Evolutionary conservation across 2,113 vertebrate genomes (phyloP).

Genomic region (Oxyruncus cristatus): DNA sequence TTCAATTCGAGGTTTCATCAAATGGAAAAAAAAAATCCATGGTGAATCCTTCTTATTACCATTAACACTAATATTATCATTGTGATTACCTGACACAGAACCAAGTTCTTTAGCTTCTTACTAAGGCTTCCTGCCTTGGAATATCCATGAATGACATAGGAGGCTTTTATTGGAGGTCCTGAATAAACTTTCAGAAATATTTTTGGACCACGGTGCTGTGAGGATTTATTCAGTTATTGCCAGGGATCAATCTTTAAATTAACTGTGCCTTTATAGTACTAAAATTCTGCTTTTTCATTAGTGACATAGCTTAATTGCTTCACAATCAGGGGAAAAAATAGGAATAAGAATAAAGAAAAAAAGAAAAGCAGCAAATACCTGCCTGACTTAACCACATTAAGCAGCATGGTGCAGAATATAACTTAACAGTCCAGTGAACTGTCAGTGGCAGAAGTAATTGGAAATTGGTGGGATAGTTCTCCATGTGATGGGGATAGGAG

Average conservation of each 20-base stretch:
- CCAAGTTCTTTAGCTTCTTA: not conserved
- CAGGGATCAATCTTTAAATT: slow-evolving; percentile 49
- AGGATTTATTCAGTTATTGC: slow-evolving; percentile 56
- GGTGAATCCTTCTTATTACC: not conserved
- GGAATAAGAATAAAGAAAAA: slow-evolving; percentile 3
- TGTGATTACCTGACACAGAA: not conserved
- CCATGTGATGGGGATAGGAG: slow-evolving; percentile 44
- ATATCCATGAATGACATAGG: not conserved
- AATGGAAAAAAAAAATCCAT: not conserved
- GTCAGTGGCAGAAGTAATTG: slow-evolving; percentile 77
- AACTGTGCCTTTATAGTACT: slow-evolving; percentile 48
- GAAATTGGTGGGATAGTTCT: slow-evolving; percentile 74
- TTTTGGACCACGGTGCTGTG: not conserved
- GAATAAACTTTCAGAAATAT: slow-evolving; percentile 43
- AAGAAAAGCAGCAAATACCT: slow-evolving; percentile 45
- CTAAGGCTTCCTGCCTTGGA: not conserved
- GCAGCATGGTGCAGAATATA: slow-evolving; percentile 65
- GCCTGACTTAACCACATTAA: slow-evolving; percentile 66
- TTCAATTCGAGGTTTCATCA: not conserved
- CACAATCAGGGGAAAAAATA: slow-evolving; percentile 43
- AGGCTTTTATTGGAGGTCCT: not conserved
- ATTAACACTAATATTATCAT: not conserved
- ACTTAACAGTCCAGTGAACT: slow-evolving; percentile 79
- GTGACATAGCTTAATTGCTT: slow-evolving; percentile 71
- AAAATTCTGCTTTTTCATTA: slow-evolving; percentile 68